phyloP scores from a whole-genome alignment of 2,888 invertebrate species.

The Lepas anatifera region DNA sequence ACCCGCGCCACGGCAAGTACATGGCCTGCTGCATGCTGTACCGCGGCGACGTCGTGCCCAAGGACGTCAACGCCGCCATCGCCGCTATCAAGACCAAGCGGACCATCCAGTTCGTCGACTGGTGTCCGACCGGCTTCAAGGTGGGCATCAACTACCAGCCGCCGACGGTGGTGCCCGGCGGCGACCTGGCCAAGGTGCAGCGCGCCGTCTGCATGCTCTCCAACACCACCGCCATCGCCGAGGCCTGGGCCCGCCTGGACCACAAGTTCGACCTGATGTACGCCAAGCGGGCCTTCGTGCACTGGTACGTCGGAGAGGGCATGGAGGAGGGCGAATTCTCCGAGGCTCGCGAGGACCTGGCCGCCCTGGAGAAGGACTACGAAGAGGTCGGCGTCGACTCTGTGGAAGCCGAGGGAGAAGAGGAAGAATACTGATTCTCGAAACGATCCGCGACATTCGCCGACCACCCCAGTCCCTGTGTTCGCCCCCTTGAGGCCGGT shows the following conservation, averaged over 20 bases:
- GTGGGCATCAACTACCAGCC: conserved; percentile 86
- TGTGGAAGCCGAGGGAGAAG: conserved; percentile 24
- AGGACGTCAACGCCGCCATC: conserved; percentile 35
- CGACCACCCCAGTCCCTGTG: neutral
- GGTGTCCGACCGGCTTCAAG: conserved; percentile 41
- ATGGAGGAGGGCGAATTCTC: conserved; percentile 41
- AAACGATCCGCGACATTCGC: neutral
- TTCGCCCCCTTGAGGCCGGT: neutral
- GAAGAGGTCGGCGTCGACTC: conserved; percentile 36
- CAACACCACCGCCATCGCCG: conserved; percentile 45
- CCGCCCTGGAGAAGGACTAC: conserved; percentile 36
- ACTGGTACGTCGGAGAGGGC: conserved; percentile 39
- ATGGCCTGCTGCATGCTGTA: conserved; percentile 41
- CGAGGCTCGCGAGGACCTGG: conserved; percentile 38
- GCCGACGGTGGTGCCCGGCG: conserved; percentile 88
- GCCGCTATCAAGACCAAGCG: conserved; percentile 38
- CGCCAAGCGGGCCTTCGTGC: conserved; percentile 43
- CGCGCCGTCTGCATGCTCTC: conserved; percentile 45
- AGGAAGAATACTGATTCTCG: conserved; percentile 23
- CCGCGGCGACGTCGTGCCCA: conserved; percentile 41
- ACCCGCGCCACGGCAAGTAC: conserved; percentile 33
- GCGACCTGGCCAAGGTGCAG: conserved; percentile 53
- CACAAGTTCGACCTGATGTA: conserved; percentile 46
- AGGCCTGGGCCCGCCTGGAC: conserved; percentile 45
- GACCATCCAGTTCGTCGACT: conserved; percentile 40